These are phyloP conservation scores for Drosophila mettleri DNA, from an alignment of 2,888 invertebrate species.

Conservation along the genomic window DNA sequence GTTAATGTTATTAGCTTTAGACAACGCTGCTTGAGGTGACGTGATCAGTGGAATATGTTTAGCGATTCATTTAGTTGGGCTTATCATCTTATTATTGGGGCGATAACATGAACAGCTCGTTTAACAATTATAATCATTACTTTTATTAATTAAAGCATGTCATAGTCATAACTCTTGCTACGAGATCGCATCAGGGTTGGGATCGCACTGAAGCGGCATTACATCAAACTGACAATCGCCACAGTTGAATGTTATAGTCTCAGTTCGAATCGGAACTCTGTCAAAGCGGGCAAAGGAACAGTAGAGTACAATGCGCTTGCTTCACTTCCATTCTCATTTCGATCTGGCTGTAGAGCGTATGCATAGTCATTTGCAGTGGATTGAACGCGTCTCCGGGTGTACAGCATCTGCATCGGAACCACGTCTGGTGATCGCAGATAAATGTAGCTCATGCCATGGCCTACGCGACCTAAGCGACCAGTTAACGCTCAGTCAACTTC, in stretches of 20 bases:
- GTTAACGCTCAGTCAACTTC: slow-evolving; percentile 43
- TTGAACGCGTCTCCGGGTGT: slow-evolving; percentile 29
- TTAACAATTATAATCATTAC: slow-evolving; percentile 74
- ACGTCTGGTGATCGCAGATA: slow-evolving; percentile 46
- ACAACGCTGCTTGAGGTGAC: neutral
- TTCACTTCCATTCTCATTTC: slow-evolving; percentile 51
- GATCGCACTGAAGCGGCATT: slow-evolving; percentile 26
- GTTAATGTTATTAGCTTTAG: neutral
- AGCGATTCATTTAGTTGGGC: slow-evolving; percentile 7
- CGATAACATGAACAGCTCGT: slow-evolving; percentile 36
- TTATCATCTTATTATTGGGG: slow-evolving; percentile 41
- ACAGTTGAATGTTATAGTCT: slow-evolving; percentile 27
- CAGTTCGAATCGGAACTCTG: slow-evolving; percentile 14
- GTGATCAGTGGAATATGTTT: neutral
- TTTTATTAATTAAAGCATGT: slow-evolving; percentile 75
- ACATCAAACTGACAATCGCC: slow-evolving; percentile 46
- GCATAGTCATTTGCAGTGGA: slow-evolving; percentile 67
- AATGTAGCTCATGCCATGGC: slow-evolving; percentile 46
- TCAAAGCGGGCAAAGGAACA: slow-evolving; percentile 22
- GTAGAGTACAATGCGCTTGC: slow-evolving; percentile 36
- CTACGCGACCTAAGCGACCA: slow-evolving; percentile 53
- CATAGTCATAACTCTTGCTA: slow-evolving; percentile 67
- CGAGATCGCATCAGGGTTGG: slow-evolving; percentile 20
- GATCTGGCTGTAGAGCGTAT: slow-evolving; percentile 29
- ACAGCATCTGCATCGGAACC: slow-evolving; percentile 8